Conservation (phyloP, 23 tunicate species). For the Ascidia mentula region DNA sequence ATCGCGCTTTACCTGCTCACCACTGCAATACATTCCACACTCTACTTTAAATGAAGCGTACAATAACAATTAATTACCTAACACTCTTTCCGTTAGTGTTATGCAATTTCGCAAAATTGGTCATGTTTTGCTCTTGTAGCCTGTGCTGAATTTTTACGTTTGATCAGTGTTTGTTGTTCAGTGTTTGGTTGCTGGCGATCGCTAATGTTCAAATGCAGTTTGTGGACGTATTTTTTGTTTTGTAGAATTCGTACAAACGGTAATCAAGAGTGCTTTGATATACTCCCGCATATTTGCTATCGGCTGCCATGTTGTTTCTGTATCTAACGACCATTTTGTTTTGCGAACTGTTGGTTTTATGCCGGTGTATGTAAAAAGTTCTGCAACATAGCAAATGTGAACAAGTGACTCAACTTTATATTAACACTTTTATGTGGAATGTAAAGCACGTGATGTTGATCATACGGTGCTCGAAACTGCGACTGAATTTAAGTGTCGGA, state of each 20-base stretch:
- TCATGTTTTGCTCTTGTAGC: not conserved
- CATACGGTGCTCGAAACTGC: not conserved
- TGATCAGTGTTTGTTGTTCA: not conserved
- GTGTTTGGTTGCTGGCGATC: conserved; percentile 5
- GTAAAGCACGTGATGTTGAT: not conserved
- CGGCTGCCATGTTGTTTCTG: too few relatives aligned
- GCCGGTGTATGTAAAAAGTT: too few relatives aligned
- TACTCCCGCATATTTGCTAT: too few relatives aligned
- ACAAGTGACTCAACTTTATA: too few relatives aligned
- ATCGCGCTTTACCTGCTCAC: not conserved
- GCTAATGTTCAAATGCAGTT: not conserved
- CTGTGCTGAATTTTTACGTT: not conserved
- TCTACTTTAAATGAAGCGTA: not conserved
- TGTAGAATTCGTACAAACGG: not conserved
- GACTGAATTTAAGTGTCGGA: not conserved
- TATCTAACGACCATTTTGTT: too few relatives aligned
- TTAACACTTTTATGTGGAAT: too few relatives aligned
- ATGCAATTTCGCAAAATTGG: conserved; percentile 5
- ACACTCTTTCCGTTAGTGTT: not conserved
- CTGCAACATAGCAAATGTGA: too few relatives aligned
- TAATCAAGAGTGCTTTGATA: too few relatives aligned
- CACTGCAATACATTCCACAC: not conserved
- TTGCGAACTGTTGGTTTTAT: too few relatives aligned
- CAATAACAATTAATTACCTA: not conserved
- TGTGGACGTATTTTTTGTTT: too few relatives aligned